phyloP scores from a whole-genome alignment of 1,140 invertebrate genomes.

The Manduca sexta region DNA sequence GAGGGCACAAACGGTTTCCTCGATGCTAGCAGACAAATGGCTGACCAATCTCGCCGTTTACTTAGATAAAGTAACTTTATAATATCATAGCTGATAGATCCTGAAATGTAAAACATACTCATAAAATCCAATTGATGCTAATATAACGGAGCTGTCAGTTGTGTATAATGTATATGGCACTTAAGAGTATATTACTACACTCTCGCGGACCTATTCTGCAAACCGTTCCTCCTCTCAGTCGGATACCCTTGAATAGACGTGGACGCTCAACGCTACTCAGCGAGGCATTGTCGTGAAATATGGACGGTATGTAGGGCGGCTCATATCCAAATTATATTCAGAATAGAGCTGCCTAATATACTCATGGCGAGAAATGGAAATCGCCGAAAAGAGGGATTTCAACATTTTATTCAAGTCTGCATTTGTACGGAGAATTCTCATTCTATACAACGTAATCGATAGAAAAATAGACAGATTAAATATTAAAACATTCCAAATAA shows the following conservation, averaged over 20 bases:
- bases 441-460: too few species aligned
- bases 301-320: constrained; percentile 3
- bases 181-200: neutral
- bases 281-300: constrained; percentile 7
- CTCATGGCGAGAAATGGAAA: neutral
- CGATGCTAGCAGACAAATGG: too few species aligned
- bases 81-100: too few species aligned
- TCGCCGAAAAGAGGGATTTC: neutral
- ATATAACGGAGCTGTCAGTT: too few species aligned
- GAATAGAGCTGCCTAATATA: neutral
- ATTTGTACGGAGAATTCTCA: neutral
- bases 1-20: too few species aligned
- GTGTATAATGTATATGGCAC: too few species aligned
- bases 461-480: neutral
- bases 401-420: constrained; percentile 2
- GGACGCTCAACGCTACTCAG: constrained; percentile 2
- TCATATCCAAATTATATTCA: constrained; percentile 1
- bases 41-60: too few species aligned
- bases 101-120: too few species aligned
- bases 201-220: constrained; percentile 1
- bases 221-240: constrained; percentile 5
- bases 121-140: too few species aligned
- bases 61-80: too few species aligned
- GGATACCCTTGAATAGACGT: constrained; percentile 3
- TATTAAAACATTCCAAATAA: neutral